Conservation (phyloP, 2,113 vertebrate species). For the Micronycteris hirsuta region DNA sequence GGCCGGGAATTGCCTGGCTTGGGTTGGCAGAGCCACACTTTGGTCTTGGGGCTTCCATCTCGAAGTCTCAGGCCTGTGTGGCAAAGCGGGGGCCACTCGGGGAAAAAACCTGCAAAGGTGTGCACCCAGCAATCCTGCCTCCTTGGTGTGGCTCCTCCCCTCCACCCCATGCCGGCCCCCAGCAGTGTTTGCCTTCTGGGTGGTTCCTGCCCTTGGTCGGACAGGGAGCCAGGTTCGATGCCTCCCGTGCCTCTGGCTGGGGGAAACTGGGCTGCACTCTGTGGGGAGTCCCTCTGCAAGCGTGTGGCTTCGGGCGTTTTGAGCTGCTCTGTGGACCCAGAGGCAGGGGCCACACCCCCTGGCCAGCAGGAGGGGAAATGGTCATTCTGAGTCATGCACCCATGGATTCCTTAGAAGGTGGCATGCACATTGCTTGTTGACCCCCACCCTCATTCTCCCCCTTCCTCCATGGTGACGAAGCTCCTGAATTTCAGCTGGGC, state of each 20-base stretch:
- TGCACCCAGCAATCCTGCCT: neutral
- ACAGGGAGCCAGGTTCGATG: neutral
- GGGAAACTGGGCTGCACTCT: neutral
- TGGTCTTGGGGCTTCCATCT: neutral
- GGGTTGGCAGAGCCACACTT: neutral
- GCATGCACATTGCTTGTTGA: neutral
- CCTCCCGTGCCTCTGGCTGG: neutral
- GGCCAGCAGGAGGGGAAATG: neutral
- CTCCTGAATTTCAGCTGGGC: neutral
- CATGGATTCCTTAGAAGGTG: neutral
- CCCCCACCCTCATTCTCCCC: neutral
- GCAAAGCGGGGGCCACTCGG: neutral
- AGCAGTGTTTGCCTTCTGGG: neutral
- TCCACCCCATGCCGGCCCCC: accelerated
- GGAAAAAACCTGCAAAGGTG: neutral
- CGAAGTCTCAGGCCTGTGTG: neutral
- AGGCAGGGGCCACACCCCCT: neutral
- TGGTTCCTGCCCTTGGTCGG: neutral
- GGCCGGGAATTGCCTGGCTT: accelerated
- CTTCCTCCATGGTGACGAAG: neutral
- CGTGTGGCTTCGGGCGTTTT: accelerated
- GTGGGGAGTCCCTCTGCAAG: neutral
- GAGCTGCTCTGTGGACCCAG: neutral
- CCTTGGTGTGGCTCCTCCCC: accelerated
- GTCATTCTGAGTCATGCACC: neutral